Conservation (phyloP, 2,113 vertebrate genomes). For the Aphyosemion australe region DNA sequence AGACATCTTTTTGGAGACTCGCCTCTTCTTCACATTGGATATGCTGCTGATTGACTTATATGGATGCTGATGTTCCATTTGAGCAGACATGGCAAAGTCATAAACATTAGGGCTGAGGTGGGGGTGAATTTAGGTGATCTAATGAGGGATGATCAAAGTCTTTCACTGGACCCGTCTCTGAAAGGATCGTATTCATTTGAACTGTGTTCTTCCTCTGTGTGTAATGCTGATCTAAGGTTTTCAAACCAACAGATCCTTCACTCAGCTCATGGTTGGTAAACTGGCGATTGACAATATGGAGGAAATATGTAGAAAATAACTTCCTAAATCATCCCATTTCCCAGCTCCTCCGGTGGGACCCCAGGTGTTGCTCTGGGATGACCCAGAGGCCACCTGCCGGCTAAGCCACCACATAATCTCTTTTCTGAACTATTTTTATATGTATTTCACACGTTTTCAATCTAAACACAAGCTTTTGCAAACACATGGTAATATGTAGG, state of each 20-base stretch:
- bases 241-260: conserved; percentile 13
- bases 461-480: neutral
- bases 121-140: conserved; percentile 31
- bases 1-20: conserved; percentile 58
- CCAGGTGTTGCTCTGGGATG: too few relatives aligned
- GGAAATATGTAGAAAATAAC: too few relatives aligned
- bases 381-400: too few relatives aligned
- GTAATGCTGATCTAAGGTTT: conserved; percentile 36
- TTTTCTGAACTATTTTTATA: too few relatives aligned
- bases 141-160: conserved; percentile 60
- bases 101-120: conserved; percentile 29
- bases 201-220: neutral
- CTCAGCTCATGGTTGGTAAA: conserved; percentile 14
- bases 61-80: conserved; percentile 31
- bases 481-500: neutral
- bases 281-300: conserved; percentile 21
- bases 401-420: too few relatives aligned
- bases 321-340: too few relatives aligned
- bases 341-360: too few relatives aligned
- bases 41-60: conserved; percentile 51
- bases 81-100: conserved; percentile 15
- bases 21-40: conserved; percentile 35
- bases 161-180: conserved; percentile 35
- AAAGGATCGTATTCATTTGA: conserved; percentile 16
- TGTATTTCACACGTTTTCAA: too few relatives aligned